Conservation (phyloP, 2,888 invertebrate genomes). For the Crematogaster levior region DNA sequence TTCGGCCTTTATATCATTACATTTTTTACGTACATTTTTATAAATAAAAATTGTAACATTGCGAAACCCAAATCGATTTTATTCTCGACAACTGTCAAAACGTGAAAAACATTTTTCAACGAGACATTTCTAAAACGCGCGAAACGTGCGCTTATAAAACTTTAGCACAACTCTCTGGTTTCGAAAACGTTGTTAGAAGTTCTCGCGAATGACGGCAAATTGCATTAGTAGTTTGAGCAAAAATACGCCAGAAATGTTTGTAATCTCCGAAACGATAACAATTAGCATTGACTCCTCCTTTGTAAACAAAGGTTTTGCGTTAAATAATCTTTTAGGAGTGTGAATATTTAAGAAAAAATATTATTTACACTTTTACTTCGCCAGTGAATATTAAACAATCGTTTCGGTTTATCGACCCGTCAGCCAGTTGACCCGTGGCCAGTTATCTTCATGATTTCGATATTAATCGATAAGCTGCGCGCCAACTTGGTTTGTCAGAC, state of each 20-base stretch:
- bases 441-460: too few relatives aligned
- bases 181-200: background rate
- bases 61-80: background rate
- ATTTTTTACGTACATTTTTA: background rate
- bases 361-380: too few relatives aligned
- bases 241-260: background rate
- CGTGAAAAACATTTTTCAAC: conserved; percentile 21
- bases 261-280: background rate
- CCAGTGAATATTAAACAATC: too few relatives aligned
- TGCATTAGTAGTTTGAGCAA: background rate
- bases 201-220: background rate
- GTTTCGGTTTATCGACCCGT: too few relatives aligned
- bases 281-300: background rate
- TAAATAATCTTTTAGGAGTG: background rate
- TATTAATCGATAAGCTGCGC: too few relatives aligned
- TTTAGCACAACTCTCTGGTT: background rate
- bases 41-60: background rate
- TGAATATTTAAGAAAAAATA: conserved; percentile 15
- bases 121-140: conserved; percentile 15
- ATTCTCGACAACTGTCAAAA: conserved; percentile 11
- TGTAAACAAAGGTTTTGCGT: background rate
- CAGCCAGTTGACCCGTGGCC: too few relatives aligned
- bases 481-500: too few relatives aligned
- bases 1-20: background rate
- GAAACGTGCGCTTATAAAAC: conserved; percentile 32